Evolutionary conservation across 2,113 vertebrate genomes (phyloP).

Genomic region (Mus pahari): DNA sequence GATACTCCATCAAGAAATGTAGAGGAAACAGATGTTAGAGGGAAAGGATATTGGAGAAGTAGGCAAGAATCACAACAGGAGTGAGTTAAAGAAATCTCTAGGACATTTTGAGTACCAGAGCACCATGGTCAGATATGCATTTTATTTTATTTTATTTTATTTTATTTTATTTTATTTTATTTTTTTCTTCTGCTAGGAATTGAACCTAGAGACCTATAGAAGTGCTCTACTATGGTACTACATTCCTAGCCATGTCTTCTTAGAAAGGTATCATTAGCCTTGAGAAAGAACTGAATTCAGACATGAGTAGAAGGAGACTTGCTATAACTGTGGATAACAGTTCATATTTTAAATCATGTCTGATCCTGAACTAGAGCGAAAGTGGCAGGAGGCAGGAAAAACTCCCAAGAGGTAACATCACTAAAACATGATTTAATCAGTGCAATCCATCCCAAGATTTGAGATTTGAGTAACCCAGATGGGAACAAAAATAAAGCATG

Average conservation of each 20-base stretch:
- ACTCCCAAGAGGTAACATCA: background rate
- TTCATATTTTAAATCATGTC: too few species aligned
- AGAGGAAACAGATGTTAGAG: background rate
- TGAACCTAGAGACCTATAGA: background rate
- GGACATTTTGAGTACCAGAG: background rate
- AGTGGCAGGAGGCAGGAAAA: background rate
- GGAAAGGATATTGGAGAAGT: background rate
- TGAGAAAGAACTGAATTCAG: constrained; percentile 19
- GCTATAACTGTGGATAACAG: background rate
- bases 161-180: background rate
- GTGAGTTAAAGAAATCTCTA: background rate
- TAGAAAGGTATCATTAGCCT: background rate
- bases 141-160: background rate
- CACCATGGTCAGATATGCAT: background rate
- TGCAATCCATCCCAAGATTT: background rate
- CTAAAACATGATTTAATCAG: background rate
- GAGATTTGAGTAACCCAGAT: background rate
- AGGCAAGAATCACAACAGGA: background rate
- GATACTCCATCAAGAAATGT: background rate
- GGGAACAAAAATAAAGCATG: background rate
- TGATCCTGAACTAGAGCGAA: background rate
- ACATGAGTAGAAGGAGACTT: background rate
- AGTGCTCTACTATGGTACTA: background rate
- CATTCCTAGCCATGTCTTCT: background rate
- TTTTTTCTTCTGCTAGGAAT: background rate